These are phyloP conservation scores for Zenarchopterus dispar DNA, from an alignment of 2,797 vertebrate genomes.

Conservation along the genomic window DNA sequence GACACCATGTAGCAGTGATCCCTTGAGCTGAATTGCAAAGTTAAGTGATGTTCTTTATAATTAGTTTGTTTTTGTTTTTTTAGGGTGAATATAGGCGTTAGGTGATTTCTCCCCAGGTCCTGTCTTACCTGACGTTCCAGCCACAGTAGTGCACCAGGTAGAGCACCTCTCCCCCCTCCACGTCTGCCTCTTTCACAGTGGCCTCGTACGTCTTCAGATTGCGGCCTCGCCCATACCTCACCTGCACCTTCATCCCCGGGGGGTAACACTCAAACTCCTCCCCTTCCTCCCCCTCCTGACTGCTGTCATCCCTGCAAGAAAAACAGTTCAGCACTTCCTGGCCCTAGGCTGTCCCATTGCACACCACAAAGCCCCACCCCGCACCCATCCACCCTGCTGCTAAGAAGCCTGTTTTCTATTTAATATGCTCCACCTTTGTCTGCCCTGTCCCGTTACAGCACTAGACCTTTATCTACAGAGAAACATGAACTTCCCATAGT, in stretches of 20 bases:
- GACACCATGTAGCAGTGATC: slow-evolving; percentile 61
- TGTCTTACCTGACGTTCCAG: slow-evolving; percentile 91
- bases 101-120: slow-evolving; percentile 80
- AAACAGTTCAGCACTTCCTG: slow-evolving; percentile 88
- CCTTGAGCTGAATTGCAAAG: slow-evolving; percentile 46
- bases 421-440: slow-evolving; percentile 49
- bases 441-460: slow-evolving; percentile 60
- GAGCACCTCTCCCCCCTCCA: slow-evolving; percentile 89
- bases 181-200: slow-evolving; percentile 89
- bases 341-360: slow-evolving; percentile 77
- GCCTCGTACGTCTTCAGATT: slow-evolving; percentile 89
- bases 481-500: slow-evolving; percentile 52
- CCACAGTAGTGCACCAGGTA: slow-evolving; percentile 93
- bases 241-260: slow-evolving; percentile 91
- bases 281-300: slow-evolving; percentile 89
- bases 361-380: slow-evolving; percentile 62
- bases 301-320: slow-evolving; percentile 90
- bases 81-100: slow-evolving; percentile 77
- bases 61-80: slow-evolving; percentile 33
- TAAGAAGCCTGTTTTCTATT: slow-evolving; percentile 43
- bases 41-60: slow-evolving; percentile 47
- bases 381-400: slow-evolving; percentile 55
- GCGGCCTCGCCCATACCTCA: slow-evolving; percentile 89
- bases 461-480: slow-evolving; percentile 44
- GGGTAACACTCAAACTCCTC: slow-evolving; percentile 90